Percentiles rank a stretch among this genome's conserved stretches.
Evolutionary conservation across 2,113 vertebrate species (phyloP).

Genomic region (Trogon melanurus): DNA sequence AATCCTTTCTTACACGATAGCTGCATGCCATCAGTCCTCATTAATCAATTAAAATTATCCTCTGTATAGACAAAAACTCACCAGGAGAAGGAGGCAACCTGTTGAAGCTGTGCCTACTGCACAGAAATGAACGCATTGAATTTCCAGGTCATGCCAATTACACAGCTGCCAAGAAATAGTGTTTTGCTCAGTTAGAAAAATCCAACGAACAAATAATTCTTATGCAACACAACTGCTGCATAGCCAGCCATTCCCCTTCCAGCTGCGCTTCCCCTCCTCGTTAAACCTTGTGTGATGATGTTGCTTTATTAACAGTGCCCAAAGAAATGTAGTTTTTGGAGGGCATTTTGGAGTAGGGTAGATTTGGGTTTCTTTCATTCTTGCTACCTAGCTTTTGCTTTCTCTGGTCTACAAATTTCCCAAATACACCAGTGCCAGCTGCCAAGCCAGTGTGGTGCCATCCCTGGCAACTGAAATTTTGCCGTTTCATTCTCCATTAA

Average conservation of each 20-base stretch:
- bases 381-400: neutral
- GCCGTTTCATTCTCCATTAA: conserved; percentile 2
- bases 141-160: neutral
- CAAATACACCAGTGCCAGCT: neutral
- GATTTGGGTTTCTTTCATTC: neutral
- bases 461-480: neutral
- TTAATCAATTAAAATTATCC: neutral
- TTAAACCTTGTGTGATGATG: neutral
- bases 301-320: neutral
- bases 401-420: neutral
- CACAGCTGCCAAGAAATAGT: neutral
- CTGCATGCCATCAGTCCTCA: neutral
- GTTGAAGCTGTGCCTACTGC: neutral
- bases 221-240: neutral
- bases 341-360: neutral
- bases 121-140: neutral
- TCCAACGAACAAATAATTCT: neutral
- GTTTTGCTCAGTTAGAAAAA: neutral
- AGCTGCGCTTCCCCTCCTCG: neutral
- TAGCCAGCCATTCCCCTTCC: neutral
- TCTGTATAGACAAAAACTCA: neutral
- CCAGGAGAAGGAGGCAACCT: neutral
- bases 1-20: neutral
- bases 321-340: neutral
- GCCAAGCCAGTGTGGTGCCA: neutral